phyloP scores from a whole-genome alignment of 2,113 vertebrate species.

The Regulus satrapa region DNA sequence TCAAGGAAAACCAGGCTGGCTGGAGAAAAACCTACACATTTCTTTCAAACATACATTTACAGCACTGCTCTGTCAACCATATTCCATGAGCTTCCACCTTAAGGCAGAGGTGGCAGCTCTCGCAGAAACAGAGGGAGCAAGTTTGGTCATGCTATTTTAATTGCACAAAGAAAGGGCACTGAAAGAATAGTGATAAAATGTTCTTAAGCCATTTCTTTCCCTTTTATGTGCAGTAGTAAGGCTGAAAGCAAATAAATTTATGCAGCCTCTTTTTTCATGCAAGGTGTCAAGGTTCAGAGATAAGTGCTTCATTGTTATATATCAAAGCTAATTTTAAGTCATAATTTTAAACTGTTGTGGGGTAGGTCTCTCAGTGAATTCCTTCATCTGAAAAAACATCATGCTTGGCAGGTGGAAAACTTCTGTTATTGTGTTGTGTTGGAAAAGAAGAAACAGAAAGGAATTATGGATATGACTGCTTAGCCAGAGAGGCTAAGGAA shows the following conservation, averaged over 20 bases:
- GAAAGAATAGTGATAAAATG: background rate
- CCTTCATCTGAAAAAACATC: background rate
- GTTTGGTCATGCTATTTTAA: background rate
- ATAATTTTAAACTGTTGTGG: background rate
- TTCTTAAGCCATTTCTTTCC: background rate
- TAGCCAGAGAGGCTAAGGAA: too few relatives aligned
- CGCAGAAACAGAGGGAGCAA: background rate
- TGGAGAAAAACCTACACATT: background rate
- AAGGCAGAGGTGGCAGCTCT: background rate
- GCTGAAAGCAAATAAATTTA: background rate
- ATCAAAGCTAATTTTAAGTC: background rate
- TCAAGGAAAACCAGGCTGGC: background rate
- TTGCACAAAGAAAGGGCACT: background rate
- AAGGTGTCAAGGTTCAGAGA: background rate
- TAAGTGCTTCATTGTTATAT: background rate
- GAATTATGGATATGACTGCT: too few relatives aligned
- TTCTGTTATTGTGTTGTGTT: background rate
- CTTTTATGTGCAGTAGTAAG: background rate
- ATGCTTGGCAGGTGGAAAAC: background rate
- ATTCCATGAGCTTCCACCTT: background rate
- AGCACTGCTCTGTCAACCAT: background rate
- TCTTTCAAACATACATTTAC: background rate
- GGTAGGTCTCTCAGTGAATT: background rate
- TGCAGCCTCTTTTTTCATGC: background rate
- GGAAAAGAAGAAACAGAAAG: too few relatives aligned